phyloP scores from a whole-genome alignment of 2,797 vertebrate species.

The Gadopsis bispinosus region DNA sequence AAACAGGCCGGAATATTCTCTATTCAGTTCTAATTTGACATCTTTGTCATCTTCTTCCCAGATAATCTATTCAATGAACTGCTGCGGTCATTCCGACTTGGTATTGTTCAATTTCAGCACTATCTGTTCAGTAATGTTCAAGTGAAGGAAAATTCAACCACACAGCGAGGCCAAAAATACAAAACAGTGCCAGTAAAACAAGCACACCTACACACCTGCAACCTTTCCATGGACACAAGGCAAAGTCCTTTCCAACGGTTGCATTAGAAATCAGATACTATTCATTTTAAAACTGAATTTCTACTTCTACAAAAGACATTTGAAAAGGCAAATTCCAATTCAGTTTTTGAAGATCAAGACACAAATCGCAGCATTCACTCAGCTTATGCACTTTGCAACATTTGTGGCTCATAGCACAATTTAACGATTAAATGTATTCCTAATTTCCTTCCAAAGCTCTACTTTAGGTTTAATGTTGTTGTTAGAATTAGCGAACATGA shows the following conservation, averaged over 20 bases:
- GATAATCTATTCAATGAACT: neutral
- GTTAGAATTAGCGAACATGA: neutral
- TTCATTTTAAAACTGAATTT: neutral
- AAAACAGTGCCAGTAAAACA: neutral
- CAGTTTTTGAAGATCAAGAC: neutral
- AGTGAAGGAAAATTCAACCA: too few species aligned
- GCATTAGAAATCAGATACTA: neutral
- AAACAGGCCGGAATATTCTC: neutral
- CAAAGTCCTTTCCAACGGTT: too few species aligned
- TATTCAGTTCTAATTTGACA: neutral
- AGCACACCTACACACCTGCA: neutral
- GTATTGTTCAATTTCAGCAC: neutral
- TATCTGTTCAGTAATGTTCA: neutral
- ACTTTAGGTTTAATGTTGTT: too few species aligned
- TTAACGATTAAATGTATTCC: too few species aligned
- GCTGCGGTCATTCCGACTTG: neutral
- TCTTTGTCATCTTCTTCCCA: neutral
- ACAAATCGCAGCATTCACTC: neutral
- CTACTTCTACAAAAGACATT: neutral
- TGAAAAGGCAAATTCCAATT: neutral
- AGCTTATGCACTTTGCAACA: neutral
- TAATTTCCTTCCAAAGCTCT: too few species aligned
- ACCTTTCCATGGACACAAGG: neutral
- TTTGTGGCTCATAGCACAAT: too few species aligned
- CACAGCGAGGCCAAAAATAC: neutral